Evolutionary conservation across 2,797 vertebrate species (phyloP).

Genomic region (Pangasius larnaudii): DNA sequence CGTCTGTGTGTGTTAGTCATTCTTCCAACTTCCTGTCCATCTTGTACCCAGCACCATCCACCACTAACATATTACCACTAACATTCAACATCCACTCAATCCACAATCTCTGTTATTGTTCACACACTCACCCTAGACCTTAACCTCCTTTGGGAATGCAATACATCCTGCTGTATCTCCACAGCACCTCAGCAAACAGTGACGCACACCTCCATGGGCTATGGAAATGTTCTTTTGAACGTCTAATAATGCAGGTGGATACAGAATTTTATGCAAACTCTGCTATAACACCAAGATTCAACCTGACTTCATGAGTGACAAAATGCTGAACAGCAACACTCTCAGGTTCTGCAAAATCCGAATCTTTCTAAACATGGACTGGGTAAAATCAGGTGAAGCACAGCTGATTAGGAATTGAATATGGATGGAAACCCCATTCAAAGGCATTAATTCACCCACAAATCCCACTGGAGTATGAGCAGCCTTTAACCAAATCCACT

Average conservation of each 20-base stretch:
- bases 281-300: not conserved
- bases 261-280: not conserved
- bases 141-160: not conserved
- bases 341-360: not conserved
- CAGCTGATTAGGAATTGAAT: not conserved
- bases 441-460: not conserved
- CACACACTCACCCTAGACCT: not conserved
- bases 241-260: not conserved
- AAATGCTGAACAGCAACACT: not conserved
- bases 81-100: not conserved
- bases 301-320: not conserved
- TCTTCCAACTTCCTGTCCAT: not conserved
- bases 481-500: no score
- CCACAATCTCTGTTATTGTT: not conserved
- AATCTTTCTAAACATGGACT: not conserved
- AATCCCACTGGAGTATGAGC: not conserved
- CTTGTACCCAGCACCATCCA: not conserved
- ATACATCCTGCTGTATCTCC: not conserved
- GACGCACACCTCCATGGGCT: not conserved
- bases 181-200: slow-evolving; percentile 12
- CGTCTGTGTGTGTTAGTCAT: not conserved
- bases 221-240: not conserved
- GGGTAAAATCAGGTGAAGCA: not conserved
- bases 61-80: not conserved
- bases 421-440: not conserved